Percentiles rank a stretch among this genome's conserved stretches.
These are phyloP conservation scores for Coptodon bakossiorum DNA, from an alignment of 2,113 vertebrate genomes.

Conservation along the genomic window DNA sequence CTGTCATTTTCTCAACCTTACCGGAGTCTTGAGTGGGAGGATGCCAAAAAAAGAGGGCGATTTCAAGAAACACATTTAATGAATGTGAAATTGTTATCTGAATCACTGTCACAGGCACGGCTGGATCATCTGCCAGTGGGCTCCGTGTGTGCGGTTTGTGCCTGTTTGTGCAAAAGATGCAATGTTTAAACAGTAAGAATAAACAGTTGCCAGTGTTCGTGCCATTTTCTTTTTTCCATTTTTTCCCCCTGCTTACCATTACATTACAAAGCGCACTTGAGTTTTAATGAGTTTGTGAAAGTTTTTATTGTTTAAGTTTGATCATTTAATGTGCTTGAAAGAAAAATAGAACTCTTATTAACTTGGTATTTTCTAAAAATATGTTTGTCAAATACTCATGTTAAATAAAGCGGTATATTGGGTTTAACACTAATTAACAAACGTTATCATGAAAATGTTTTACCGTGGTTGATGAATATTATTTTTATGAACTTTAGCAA, in stretches of 20 bases:
- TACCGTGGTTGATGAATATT: background rate
- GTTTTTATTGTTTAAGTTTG: background rate
- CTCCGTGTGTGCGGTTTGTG: background rate
- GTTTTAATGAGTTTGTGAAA: background rate
- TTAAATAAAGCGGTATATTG: background rate
- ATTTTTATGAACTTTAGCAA: background rate
- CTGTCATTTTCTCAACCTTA: background rate
- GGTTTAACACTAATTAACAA: background rate
- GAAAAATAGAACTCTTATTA: background rate
- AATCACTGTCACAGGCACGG: background rate
- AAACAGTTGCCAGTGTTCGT: background rate
- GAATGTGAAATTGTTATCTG: background rate
- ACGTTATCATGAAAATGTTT: background rate
- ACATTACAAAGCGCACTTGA: background rate
- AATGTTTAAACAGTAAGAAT: background rate
- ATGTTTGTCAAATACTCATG: background rate
- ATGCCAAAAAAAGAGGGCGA: background rate
- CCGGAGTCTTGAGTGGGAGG: background rate
- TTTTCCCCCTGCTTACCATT: fast-evolving
- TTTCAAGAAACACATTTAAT: background rate
- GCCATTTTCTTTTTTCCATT: background rate
- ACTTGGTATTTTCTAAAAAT: background rate
- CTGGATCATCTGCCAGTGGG: background rate
- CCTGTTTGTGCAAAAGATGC: background rate
- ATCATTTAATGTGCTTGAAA: background rate